phyloP scores from a whole-genome alignment of 1,140 invertebrate genomes.

The Lepidurus apus region DNA sequence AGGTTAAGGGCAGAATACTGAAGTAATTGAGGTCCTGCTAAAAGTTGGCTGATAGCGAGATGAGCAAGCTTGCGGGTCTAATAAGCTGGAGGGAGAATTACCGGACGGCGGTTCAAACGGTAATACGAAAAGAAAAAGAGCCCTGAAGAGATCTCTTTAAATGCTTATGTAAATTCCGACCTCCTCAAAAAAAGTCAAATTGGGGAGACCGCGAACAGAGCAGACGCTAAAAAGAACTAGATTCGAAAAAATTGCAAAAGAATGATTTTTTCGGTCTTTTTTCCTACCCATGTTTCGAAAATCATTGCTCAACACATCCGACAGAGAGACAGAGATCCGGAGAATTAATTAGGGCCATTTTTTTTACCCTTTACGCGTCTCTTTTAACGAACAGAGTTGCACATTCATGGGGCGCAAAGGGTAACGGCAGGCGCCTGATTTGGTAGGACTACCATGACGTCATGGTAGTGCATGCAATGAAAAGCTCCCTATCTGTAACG shows the following conservation, averaged over 20 bases:
- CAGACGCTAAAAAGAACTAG: too few species aligned
- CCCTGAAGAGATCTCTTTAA: background rate
- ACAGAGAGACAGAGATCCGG: background rate
- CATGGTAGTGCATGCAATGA: background rate
- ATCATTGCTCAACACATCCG: background rate
- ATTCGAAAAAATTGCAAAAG: background rate
- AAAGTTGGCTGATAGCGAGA: background rate
- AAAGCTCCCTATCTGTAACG: slow-evolving; percentile 1
- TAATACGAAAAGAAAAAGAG: background rate
- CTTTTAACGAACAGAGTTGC: slow-evolving; percentile 15
- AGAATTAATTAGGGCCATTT: slow-evolving; percentile 7
- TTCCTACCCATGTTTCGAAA: background rate
- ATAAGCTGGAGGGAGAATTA: background rate
- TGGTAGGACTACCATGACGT: slow-evolving; percentile 3
- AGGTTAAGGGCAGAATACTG: background rate
- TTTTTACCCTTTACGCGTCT: background rate
- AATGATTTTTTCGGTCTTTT: background rate
- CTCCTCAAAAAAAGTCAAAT: too few species aligned
- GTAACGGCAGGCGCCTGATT: background rate
- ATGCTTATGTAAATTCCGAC: background rate
- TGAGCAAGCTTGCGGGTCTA: background rate
- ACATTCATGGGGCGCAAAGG: slow-evolving; percentile 10
- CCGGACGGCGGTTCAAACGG: background rate
- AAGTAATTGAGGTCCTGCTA: background rate
- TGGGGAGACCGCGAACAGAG: too few species aligned